Base-by-base conservation (phyloP, 2,797 vertebrate genomes). In the Hybognathus amarus region DNA sequence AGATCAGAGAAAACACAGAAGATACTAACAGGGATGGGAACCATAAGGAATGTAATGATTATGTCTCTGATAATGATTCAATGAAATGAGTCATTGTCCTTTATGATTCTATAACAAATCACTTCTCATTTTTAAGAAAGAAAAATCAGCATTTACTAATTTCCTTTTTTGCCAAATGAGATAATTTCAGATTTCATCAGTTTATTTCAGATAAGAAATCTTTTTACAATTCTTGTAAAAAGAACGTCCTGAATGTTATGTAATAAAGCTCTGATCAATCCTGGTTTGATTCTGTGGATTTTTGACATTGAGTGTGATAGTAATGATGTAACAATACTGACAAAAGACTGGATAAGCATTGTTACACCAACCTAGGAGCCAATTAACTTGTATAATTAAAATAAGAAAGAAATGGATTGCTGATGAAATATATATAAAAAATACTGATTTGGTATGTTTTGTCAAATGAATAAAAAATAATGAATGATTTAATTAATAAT, bases 1-100 rank as follows among this genome's bases (percentile, higher is more conserved):
- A 67, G 81, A 83, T 83, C 47, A 76, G 63, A 83, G 63, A 42
- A 64, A 82, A 61, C 56, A 74, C 30, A 64, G 56, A 64, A 17
- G 30, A 74, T 50, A 64, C 56, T 74, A 15, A 81, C 50, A 50
- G 56, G 15, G 15, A 64, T 50, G 15, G 69, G 9, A 63, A 64
- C 6, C 12, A 5, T 30, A 40, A 42, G 54, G 67, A 70, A 56
- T 6, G 18, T 59, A 59, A 36, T 15, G 20, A 54, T 38, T 54
- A 12, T 36, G 50, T 75, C 50, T 54, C 50, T 56, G 50, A 74
- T 74, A 52, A 52, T 7, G 52, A 56, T 36, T 75, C 52, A 56
- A 24, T 13, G 17, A 9, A 71, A 71, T 4, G 40, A 61, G n/a
- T 71, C 38, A 17, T 22, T 6, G 18, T 79, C 33, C 24, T 56